Base-by-base conservation (phyloP, 2,888 invertebrate genomes). In the Heliconius charithonia region DNA sequence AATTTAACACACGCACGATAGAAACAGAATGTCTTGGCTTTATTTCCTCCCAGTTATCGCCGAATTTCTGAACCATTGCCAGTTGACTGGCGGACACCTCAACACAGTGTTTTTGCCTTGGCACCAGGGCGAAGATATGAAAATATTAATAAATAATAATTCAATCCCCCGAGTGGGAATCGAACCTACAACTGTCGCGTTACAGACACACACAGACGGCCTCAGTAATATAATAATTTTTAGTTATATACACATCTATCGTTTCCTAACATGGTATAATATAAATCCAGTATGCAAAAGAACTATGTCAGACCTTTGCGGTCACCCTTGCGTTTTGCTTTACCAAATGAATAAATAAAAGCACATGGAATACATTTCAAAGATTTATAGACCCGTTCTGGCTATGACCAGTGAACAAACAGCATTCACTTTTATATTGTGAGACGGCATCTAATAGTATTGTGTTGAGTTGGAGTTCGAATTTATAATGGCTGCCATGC, bases 351-450 rank as follows among this genome's bases (percentile, higher is more conserved):
- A 80, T 81, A 75, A 81, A 81, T 81, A 81, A 81, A 80, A 80
- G 29, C 51, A 66, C 76, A 80, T 77, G 77, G 80, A 79, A 80
- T 81, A 82, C 78, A 81, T 81, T 82, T 80, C 79, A 79, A 75
- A 79, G 82, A 82, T 83, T 83, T 83, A 83, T 82, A 83, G 79
- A 76, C 78, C 65, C 79, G 80, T 79, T 79, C 76, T 73, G 77
- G 65, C 80, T 80, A 75, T 79, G 80, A 77, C 79, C 72, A 66
- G 81, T 41, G 73, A 78, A 82, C 80, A 79, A 79, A 79, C 82
- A 79, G 66, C 76, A 77, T 80, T 81, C 80, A 82, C 81, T 82
- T 83, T 82, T 82, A 80, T 80, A 80, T 76, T 80, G 80, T 82
- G 67, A 80, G 75, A 72, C 63, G 70, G 74, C 37, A 66, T 79